Percentiles rank a stretch among this genome's conserved stretches.
Conservation (phyloP, 2,888 invertebrate species). For the Parnassius orleans region DNA sequence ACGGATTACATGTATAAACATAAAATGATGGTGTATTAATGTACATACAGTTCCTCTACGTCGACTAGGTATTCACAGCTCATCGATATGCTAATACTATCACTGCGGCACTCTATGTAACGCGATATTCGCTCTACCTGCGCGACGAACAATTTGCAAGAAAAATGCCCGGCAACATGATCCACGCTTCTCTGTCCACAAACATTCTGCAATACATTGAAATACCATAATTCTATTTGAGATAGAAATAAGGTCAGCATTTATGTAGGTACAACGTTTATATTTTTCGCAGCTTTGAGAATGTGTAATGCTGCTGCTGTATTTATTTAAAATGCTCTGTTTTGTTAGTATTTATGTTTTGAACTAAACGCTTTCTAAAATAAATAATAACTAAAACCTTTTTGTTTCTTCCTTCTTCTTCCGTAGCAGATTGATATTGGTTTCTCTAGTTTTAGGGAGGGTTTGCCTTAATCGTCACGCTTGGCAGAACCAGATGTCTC, state of each 20-base stretch:
- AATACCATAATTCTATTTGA: constrained; percentile 1
- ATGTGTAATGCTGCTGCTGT: too few species aligned
- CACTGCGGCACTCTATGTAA: constrained; percentile 45
- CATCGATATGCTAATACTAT: constrained; percentile 57
- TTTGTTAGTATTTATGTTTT: too few species aligned
- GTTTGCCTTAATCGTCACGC: too few species aligned
- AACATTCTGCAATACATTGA: neutral
- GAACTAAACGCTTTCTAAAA: too few species aligned
- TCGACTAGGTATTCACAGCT: constrained; percentile 36
- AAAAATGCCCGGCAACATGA: constrained; percentile 47
- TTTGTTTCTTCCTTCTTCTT: neutral
- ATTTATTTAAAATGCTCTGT: too few species aligned
- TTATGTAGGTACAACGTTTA: neutral
- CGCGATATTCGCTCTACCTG: constrained; percentile 52
- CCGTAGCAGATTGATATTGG: too few species aligned
- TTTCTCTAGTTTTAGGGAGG: too few species aligned
- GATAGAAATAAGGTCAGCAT: neutral
- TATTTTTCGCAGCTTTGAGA: neutral
- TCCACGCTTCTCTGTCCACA: constrained; percentile 17
- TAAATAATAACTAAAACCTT: neutral
- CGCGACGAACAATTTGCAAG: constrained; percentile 60
- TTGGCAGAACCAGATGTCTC: too few species aligned
- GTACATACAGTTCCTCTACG: constrained; percentile 17
- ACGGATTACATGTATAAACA: constrained; percentile 2
- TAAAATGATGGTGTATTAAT: too few species aligned